Evolutionary conservation across 1,140 invertebrate species (phyloP).

Genomic region (Elymnias hypermnestra): DNA sequence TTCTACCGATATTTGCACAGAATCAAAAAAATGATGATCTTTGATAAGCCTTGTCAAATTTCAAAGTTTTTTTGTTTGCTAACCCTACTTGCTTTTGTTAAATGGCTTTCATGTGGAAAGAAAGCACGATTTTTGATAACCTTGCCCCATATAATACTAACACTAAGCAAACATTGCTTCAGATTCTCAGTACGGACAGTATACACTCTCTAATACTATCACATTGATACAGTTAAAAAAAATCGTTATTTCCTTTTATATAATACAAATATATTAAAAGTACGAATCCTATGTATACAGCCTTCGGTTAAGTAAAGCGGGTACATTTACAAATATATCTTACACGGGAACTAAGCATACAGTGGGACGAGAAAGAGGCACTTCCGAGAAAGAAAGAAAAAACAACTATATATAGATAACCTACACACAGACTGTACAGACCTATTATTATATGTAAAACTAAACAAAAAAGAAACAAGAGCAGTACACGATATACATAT

Average conservation of each 20-base stretch:
- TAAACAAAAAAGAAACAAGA: slow-evolving; percentile 37
- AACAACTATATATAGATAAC: slow-evolving; percentile 39
- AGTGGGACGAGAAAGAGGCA: slow-evolving; percentile 66
- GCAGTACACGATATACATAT: slow-evolving; percentile 50
- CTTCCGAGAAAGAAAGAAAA: slow-evolving; percentile 49
- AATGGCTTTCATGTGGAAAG: no score
- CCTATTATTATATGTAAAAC: slow-evolving; percentile 21
- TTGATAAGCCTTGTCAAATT: no score
- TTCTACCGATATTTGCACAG: no score
- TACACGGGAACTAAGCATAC: slow-evolving; percentile 37
- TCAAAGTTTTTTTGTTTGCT: no score
- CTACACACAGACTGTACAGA: slow-evolving; percentile 49
- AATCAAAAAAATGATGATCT: no score
- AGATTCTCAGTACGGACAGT: no score
- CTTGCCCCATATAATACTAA: no score
- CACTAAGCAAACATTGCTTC: no score
- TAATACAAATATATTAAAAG: slow-evolving; percentile 45
- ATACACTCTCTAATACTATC: slow-evolving; percentile 46
- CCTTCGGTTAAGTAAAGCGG: slow-evolving; percentile 54
- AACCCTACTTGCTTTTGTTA: no score
- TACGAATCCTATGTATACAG: slow-evolving; percentile 54
- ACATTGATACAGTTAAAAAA: slow-evolving; percentile 43
- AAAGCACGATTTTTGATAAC: no score
- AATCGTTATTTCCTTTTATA: slow-evolving; percentile 15
- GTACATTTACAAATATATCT: slow-evolving; percentile 68